Evolutionary conservation across 2,113 vertebrate species (phyloP).

Genomic region (Heteronetta atricapilla): DNA sequence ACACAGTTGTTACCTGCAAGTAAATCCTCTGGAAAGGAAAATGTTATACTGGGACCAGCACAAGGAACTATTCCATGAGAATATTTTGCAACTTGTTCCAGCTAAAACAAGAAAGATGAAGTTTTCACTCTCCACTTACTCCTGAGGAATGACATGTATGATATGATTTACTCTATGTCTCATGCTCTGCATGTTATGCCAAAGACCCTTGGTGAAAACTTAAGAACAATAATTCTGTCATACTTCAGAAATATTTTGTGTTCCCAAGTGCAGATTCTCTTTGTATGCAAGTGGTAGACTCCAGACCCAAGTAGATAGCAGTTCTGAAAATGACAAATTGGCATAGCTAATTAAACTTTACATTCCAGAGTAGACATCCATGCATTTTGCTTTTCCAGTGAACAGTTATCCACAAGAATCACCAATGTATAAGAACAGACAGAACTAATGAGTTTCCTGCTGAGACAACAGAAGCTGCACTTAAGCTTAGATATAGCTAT

Average conservation of each 20-base stretch:
- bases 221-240: not conserved
- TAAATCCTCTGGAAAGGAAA: not conserved
- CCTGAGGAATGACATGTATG: not conserved
- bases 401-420: not conserved
- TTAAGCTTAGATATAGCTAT: not conserved
- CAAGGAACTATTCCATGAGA: accelerated
- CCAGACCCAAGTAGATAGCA: not conserved
- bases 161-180: not conserved
- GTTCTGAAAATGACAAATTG: not conserved
- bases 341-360: not conserved
- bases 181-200: not conserved
- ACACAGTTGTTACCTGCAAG: not conserved
- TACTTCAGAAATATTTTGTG: not conserved
- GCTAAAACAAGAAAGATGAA: not conserved
- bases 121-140: not conserved
- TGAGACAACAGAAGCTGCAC: not conserved
- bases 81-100: not conserved
- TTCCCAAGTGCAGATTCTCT: not conserved
- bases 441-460: constrained; percentile 33
- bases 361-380: not conserved
- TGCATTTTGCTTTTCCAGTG: not conserved
- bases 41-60: not conserved
- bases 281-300: not conserved
- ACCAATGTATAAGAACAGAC: not conserved
- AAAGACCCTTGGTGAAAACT: not conserved